Base-by-base conservation (phyloP, 1,140 invertebrate species). In the Bombus pascuorum region DNA sequence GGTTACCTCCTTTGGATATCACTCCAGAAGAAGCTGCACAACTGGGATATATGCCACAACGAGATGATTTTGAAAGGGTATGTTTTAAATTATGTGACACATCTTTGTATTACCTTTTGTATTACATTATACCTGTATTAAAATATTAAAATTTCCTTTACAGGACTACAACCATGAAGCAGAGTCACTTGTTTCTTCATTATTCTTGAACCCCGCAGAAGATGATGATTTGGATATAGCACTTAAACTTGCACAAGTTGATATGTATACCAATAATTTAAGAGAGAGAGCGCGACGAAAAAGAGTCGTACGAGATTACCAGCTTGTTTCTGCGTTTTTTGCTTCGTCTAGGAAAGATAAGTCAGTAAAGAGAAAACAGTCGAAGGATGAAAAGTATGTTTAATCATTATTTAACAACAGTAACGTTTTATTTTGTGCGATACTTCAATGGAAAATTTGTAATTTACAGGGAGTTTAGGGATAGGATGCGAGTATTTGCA, bases 11-110 rank as follows among this genome's bases (percentile, higher is more conserved):
- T 1, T 92, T 98, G 44, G 98, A 98, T 89, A 96, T 98, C 66
- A 97, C 97, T 59, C 89, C 96, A 15, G 97, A 98, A 92, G 98
- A 99, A 95, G 97, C 98, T 79, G 96, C 97, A 77, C 97, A 98
- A 92, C 95, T 99, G n/a, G 98, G 98, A n/a, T 99, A 99, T 91
- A 99, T 99, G 98, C 98, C 98, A 28, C 97, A 98, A 93, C 96
- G 98, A 93, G 98, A 99, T 96, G 98, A 99, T 94, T 99, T 99
- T 96, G 98, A 99, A 96, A 97, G 98, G 94, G 98, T 97, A 94
- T 92, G 88, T 91, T 80, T 59, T 15, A 82, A 78, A 70, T 78
- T 37, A 66, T 8, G 10, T 0, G 4, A 34, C 6, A 34, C 6
- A 74, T 57, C 15, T 47, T 47, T 47, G 44, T 47, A 5, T 57